Conservation (phyloP, 2,113 vertebrate species). For the Toxotes chatareus region DNA sequence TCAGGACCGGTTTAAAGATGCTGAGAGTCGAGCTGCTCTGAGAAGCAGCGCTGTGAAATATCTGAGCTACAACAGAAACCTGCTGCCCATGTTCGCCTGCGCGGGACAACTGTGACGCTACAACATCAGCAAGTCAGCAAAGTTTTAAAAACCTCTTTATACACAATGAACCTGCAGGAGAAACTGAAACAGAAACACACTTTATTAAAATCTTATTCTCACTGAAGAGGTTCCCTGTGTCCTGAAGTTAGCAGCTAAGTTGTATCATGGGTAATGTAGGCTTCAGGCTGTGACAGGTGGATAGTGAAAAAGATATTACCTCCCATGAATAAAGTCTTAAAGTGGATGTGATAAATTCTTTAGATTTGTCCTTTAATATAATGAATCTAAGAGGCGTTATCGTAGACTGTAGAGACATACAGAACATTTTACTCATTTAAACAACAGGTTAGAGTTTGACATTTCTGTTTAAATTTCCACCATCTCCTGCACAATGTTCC, state of each 20-base stretch:
- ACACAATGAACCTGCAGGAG: not conserved
- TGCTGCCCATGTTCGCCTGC: slow-evolving; percentile 90
- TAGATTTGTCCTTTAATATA: too few relatives aligned
- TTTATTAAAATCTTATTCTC: not conserved
- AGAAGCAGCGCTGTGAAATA: slow-evolving; percentile 83
- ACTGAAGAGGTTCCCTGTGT: too few relatives aligned
- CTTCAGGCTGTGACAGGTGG: too few relatives aligned
- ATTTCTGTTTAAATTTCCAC: not conserved
- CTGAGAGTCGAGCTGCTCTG: slow-evolving; percentile 65
- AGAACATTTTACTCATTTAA: too few relatives aligned
- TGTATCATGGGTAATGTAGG: too few relatives aligned
- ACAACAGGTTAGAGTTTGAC: too few relatives aligned
- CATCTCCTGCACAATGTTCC: slow-evolving; percentile 20
- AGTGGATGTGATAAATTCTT: too few relatives aligned
- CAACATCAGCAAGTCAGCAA: not conserved
- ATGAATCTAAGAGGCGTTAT: too few relatives aligned
- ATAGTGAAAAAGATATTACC: too few relatives aligned
- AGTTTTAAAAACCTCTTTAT: not conserved
- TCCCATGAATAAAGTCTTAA: too few relatives aligned
- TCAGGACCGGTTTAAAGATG: slow-evolving; percentile 47
- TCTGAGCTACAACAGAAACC: slow-evolving; percentile 87
- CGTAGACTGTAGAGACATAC: too few relatives aligned
- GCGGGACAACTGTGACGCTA: slow-evolving; percentile 68
- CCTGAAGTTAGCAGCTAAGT: too few relatives aligned
- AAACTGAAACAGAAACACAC: not conserved